Percentiles rank a stretch among this genome's conserved stretches.
Conservation (phyloP, 2,888 invertebrate genomes). For the Cantharis nigra region DNA sequence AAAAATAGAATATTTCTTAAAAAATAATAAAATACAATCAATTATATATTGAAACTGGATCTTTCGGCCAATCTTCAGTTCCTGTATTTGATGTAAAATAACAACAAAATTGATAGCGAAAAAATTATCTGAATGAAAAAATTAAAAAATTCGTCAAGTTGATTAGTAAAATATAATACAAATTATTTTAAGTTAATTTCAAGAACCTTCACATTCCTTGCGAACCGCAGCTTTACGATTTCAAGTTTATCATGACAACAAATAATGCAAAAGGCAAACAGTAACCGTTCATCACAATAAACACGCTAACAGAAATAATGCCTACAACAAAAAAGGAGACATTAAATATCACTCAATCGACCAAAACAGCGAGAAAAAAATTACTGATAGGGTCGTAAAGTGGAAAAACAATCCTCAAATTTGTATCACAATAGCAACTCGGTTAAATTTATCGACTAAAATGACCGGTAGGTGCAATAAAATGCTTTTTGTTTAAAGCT, state of each 20-base stretch:
- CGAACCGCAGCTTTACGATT: background rate
- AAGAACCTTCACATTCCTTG: background rate
- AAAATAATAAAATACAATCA: no score
- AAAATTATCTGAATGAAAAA: no score
- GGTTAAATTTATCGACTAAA: background rate
- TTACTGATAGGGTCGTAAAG: background rate
- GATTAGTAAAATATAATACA: no score
- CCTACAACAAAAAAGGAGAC: background rate
- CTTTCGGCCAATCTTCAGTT: no score
- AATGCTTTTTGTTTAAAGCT: background rate
- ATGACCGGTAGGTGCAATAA: background rate
- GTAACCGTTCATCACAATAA: background rate
- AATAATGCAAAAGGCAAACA: background rate
- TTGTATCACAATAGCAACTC: background rate
- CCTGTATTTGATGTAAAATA: no score
- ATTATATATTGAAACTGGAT: no score
- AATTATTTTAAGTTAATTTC: no score
- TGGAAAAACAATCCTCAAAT: background rate
- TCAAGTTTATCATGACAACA: background rate
- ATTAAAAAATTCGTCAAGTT: no score
- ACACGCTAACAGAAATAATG: background rate
- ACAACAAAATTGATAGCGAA: no score
- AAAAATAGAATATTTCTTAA: no score
- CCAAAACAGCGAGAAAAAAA: background rate
- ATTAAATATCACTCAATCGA: background rate